Evolutionary conservation across 2,888 invertebrate species (phyloP).

Genomic region (Congeria kusceri): DNA sequence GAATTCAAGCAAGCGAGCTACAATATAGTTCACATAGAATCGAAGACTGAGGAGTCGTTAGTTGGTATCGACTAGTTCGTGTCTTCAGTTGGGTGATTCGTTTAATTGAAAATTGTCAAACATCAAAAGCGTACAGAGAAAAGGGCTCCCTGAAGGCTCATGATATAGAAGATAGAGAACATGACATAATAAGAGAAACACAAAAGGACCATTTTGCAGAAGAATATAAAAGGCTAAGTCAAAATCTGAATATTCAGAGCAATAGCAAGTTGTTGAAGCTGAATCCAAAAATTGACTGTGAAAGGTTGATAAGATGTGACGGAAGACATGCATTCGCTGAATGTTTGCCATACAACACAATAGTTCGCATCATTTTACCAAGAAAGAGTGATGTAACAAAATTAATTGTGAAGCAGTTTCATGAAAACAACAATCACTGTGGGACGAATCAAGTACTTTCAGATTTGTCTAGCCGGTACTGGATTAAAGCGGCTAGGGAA

Average conservation of each 20-base stretch:
- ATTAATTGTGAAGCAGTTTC: conserved; percentile 51
- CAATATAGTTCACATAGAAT: too few species aligned
- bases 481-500: conserved; percentile 55
- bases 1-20: conserved; percentile 2
- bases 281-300: conserved; percentile 40
- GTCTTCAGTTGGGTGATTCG: conserved; percentile 30
- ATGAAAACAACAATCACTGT: conserved; percentile 37
- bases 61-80: conserved; percentile 17
- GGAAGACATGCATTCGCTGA: conserved; percentile 38
- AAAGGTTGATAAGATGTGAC: conserved; percentile 26
- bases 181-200: conserved; percentile 17
- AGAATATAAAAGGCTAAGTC: conserved; percentile 11
- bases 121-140: not conserved
- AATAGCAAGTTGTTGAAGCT: conserved; percentile 36
- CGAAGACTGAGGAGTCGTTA: not conserved
- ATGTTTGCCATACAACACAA: conserved; percentile 35
- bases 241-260: conserved; percentile 19
- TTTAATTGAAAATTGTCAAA: conserved; percentile 40
- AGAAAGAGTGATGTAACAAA: conserved; percentile 42
- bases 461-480: conserved; percentile 42
- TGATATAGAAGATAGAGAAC: conserved; percentile 37
- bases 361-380: conserved; percentile 54
- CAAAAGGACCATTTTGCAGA: conserved; percentile 17
- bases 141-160: conserved; percentile 5
- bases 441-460: conserved; percentile 53